Conservation (phyloP, 2,113 vertebrate genomes). For the Cercopithecus mona region DNA sequence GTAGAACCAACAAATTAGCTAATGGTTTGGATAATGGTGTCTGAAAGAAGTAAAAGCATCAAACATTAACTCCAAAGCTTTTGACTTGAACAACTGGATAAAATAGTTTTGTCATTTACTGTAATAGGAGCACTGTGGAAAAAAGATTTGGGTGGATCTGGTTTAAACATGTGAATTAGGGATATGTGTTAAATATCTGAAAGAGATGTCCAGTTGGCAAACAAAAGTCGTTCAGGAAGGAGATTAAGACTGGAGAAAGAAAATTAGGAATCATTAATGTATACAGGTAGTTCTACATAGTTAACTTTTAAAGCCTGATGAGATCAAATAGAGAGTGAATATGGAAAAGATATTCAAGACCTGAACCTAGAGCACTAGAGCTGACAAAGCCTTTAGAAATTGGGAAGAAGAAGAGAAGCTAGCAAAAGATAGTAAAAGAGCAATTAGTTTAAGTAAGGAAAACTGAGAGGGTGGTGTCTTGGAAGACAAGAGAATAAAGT, state of each 20-base stretch:
- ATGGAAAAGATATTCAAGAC: neutral
- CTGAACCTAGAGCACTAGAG: neutral
- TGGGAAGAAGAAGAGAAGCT: neutral
- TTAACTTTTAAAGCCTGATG: neutral
- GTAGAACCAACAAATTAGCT: neutral
- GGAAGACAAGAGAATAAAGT: neutral
- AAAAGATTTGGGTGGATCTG: neutral
- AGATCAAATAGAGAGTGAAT: neutral
- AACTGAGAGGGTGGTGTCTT: neutral
- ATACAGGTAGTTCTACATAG: neutral
- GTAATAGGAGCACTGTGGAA: neutral
- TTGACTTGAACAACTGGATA: neutral
- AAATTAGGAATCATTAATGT: neutral
- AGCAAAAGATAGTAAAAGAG: neutral
- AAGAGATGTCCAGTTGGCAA: neutral
- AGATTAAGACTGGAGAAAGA: neutral
- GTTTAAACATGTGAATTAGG: conserved; percentile 5
- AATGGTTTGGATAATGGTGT: neutral
- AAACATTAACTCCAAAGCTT: neutral
- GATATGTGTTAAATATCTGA: neutral
- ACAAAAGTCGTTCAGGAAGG: neutral
- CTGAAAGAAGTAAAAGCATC: neutral
- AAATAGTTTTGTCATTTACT: neutral
- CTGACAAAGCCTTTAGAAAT: neutral
- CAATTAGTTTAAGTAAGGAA: neutral